These are phyloP conservation scores for Meteorus sp. DNA, from an alignment of 1,140 invertebrate species.

Conservation along the genomic window DNA sequence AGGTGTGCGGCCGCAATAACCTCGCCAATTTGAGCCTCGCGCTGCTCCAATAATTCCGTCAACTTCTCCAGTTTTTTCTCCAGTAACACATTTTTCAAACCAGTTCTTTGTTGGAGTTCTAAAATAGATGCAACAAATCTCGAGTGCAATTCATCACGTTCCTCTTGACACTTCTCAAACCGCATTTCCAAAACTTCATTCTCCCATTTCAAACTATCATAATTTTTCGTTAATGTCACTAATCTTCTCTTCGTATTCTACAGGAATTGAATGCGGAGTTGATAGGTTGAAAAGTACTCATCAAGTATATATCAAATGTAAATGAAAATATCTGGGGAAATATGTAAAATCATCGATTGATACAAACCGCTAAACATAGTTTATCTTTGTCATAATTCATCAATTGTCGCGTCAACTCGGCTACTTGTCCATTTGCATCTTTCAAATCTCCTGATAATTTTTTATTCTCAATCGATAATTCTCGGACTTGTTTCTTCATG, in stretches of 20 bases:
- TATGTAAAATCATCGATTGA: too few relatives aligned
- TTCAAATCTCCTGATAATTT: slow-evolving; percentile 72
- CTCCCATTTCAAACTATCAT: slow-evolving; percentile 75
- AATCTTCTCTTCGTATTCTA: slow-evolving; percentile 70
- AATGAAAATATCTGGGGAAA: too few relatives aligned
- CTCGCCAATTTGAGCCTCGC: slow-evolving; percentile 70
- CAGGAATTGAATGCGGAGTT: slow-evolving; percentile 38
- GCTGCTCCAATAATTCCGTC: slow-evolving; percentile 69
- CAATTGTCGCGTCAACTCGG: slow-evolving; percentile 72
- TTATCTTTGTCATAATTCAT: slow-evolving; percentile 83
- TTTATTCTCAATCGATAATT: slow-evolving; percentile 72
- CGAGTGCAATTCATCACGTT: slow-evolving; percentile 77
- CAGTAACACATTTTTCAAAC: slow-evolving; percentile 72
- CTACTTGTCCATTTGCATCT: slow-evolving; percentile 67
- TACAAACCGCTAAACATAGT: slow-evolving; percentile 53
- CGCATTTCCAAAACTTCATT: slow-evolving; percentile 76
- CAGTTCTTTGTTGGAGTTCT: slow-evolving; percentile 83
- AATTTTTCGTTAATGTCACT: slow-evolving; percentile 61
- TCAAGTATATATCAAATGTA: slow-evolving; percentile 6
- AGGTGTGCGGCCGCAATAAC: slow-evolving; percentile 65
- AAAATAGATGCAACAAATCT: slow-evolving; percentile 80
- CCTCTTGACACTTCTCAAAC: slow-evolving; percentile 75
- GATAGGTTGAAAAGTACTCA: not conserved
- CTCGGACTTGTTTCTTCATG: slow-evolving; percentile 69
- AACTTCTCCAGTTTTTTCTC: slow-evolving; percentile 75